Base-by-base conservation (phyloP, 2,888 invertebrate species). In the Cremastinae sp. region DNA sequence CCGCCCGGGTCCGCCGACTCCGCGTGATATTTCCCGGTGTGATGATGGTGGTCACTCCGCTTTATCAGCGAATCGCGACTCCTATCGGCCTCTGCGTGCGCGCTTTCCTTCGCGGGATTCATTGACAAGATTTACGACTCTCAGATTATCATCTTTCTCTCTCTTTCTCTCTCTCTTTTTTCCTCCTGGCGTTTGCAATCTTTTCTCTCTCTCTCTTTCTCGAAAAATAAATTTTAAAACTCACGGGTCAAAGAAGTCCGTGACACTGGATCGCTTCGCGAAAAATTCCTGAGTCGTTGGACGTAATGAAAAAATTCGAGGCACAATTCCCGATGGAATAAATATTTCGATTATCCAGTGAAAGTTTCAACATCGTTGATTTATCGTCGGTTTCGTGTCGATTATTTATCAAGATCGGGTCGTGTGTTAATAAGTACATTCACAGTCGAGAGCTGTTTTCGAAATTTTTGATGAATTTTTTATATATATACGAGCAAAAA, bases 51-150 rank as follows among this genome's bases (percentile, higher is more conserved):
- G 47, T 28, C 54, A 47, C 38, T 58, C 49, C 59, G 22, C 51
- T 41, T 69, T 51, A 59, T 47, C 58, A 38, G 49, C 45, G 22
- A 18, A 34, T 51, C 34, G 36, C 36, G 43, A n/a, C 18, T 14
- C 8, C 14, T n/a, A 28, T 54, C 20, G 22, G 9, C 7, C 36
- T n/a, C 18, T 58, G 14, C 62, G 28, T 14, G 36, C 53, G 43
- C 80, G 56, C 80, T 86, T 86, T 86, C 84, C 84, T 83, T 83
- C 84, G 86, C 86, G 86, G 83, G 81, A 82, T 76, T 81, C 84
- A 84, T 86, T 86, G 86, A 81, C 86, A 82, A 87, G 84, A 87
- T 87, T 87, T 88, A 87, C 82, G 80, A 72, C 64, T 12, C 69
- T 47, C 72, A 71, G 12, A 49, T 49, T 20, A 18, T 66, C 66